phyloP scores from a whole-genome alignment of 2,797 vertebrate species.

The Lophius americanus region DNA sequence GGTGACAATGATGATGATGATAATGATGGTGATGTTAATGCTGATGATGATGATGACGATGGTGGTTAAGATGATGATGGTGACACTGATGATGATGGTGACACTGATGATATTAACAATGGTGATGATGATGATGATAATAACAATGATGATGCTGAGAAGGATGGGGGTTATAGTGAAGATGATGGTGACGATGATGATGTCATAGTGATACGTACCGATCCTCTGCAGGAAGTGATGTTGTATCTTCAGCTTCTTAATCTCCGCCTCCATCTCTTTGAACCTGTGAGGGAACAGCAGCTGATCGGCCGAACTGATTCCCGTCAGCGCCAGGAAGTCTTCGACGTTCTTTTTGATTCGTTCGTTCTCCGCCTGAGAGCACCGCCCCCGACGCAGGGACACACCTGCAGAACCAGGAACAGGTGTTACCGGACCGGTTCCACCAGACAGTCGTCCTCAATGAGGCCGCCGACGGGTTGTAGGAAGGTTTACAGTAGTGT shows the following conservation, averaged over 20 bases:
- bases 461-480: not conserved
- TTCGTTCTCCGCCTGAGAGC: conserved; percentile 60
- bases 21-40: no score
- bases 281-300: conserved; percentile 72
- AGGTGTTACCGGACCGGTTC: not conserved
- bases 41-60: no score
- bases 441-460: no score
- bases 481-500: no score
- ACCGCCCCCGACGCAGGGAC: conserved; percentile 60
- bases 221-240: conserved; percentile 64
- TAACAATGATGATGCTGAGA: no score
- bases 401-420: conserved; percentile 60
- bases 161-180: not conserved
- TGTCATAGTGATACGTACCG: conserved; percentile 39
- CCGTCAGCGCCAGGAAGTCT: conserved; percentile 72
- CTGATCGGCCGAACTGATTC: conserved; percentile 53
- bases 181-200: no score
- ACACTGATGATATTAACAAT: no score
- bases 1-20: no score
- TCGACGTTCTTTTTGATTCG: conserved; percentile 62
- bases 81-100: no score
- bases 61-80: no score
- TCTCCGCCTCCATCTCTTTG: conserved; percentile 18
- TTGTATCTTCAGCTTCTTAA: conserved; percentile 45
- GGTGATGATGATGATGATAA: no score